Conservation (phyloP, 1,140 invertebrate genomes). For the Archivesica marissinica region DNA sequence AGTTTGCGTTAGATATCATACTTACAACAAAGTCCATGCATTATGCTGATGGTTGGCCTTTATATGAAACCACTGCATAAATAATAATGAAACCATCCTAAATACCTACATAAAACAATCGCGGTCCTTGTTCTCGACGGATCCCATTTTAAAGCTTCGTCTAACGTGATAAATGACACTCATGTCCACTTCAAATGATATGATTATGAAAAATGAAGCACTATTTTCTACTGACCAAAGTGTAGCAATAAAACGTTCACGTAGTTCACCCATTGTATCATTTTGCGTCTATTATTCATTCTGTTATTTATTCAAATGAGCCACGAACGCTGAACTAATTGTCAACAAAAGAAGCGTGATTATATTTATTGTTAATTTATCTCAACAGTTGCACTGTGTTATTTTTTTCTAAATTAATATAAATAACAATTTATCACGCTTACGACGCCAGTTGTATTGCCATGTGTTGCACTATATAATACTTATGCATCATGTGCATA, state of each 20-base stretch:
- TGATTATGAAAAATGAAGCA: slow-evolving; percentile 10
- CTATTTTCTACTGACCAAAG: slow-evolving; percentile 17
- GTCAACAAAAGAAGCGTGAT: background rate
- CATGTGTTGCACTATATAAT: no score
- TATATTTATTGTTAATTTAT: background rate
- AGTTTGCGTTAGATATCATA: no score
- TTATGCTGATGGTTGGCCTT: no score
- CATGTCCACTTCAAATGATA: background rate
- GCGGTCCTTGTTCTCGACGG: background rate
- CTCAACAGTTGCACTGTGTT: background rate
- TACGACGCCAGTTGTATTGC: no score
- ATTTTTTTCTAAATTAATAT: background rate
- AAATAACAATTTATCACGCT: background rate
- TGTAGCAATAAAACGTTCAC: background rate
- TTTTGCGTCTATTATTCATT: background rate
- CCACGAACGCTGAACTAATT: background rate
- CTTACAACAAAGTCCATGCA: no score
- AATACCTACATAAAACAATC: background rate
- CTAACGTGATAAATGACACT: background rate
- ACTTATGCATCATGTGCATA: no score
- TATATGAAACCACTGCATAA: slow-evolving; percentile 7
- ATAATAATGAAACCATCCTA: slow-evolving; percentile 27
- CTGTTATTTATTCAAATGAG: slow-evolving; percentile 15
- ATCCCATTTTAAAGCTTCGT: background rate
- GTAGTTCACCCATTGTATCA: background rate